These are phyloP conservation scores for Pangasianodon gigas DNA, from an alignment of 2,113 vertebrate genomes.

Conservation along the genomic window DNA sequence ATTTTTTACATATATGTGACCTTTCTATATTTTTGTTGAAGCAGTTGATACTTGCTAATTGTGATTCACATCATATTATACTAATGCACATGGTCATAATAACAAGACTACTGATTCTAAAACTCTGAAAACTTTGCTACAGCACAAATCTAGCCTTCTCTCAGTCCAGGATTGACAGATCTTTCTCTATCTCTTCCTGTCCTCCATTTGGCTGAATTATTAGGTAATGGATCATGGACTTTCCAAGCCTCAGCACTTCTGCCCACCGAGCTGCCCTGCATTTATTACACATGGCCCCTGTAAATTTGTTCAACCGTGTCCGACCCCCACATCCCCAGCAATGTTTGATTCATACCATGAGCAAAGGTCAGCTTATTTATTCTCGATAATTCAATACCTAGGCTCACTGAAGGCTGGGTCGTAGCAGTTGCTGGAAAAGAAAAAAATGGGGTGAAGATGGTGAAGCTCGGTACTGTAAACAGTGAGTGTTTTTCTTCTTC, in stretches of 20 bases:
- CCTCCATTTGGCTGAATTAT: constrained; percentile 61
- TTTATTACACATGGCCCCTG: constrained; percentile 58
- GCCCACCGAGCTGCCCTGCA: constrained; percentile 55
- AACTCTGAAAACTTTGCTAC: background rate
- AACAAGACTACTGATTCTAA: background rate
- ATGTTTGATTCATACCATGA: constrained; percentile 58
- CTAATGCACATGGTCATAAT: background rate
- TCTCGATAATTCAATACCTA: constrained; percentile 58
- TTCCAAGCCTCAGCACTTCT: constrained; percentile 67
- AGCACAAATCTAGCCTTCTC: background rate
- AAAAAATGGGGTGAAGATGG: background rate
- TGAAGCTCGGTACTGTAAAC: background rate
- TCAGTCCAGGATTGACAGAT: constrained; percentile 8
- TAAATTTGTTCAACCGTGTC: constrained; percentile 8
- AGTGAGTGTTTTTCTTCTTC: background rate
- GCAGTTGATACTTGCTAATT: background rate
- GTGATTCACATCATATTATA: background rate
- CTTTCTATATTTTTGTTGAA: background rate
- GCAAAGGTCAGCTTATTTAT: constrained; percentile 57
- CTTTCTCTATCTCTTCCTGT: constrained; percentile 23
- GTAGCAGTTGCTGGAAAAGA: background rate
- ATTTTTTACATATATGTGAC: background rate
- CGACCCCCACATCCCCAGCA: constrained; percentile 7
- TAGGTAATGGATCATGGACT: constrained; percentile 59
- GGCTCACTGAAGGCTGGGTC: constrained; percentile 5